Evolutionary conservation across 2,888 invertebrate genomes (phyloP), one percentile per base, ranked within the genome.

Genomic region (Macrophya annulata): DNA sequence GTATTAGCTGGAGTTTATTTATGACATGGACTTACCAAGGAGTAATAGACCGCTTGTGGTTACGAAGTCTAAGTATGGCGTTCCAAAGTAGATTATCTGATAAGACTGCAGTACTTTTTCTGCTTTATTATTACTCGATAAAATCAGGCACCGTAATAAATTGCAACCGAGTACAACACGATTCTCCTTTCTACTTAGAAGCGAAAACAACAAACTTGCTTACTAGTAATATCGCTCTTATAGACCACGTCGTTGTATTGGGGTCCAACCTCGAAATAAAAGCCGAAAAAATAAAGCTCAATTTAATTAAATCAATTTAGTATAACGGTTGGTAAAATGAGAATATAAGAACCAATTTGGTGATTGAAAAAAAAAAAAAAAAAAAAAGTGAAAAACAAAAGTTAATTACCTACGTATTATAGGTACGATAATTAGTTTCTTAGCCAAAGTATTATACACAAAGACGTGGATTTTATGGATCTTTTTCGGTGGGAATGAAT

Each of bases 91-190:
- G 81, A 81, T 81, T 81, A 81, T 81, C 62, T 62, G 81, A 81
- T 81, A 81, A 81, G 81, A 81, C 43, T 81, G 62, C 25, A 81
- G 43, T 21, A 81, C 43, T 81, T 81, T 62, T 77, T 77, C 31
- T n/a, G 62, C 43, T 81, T 81, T 81, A 81, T 81, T 81, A 81
- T 59, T 81, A 81, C 81, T 81, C 81, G 81, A 81, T 81, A 81
- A 81, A 81, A 81, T 81, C 81, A 37, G 81, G 81, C 62, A 81
- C 40, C 43, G 81, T 81, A 81, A 81, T 81, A 81, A 81, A 81
- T 81, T 43, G 81, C 81, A 31, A 59, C 25, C 65, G 81, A 62
- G 81, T 55, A 81, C 81, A 65, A 62, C 81, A 81, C 81, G 81
- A 62, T 81, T 81, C 81, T 37, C 81, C 81, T 81, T 81, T 81